These are phyloP conservation scores for Lithobates pipiens DNA, from an alignment of 2,797 vertebrate genomes.

Conservation along the genomic window DNA sequence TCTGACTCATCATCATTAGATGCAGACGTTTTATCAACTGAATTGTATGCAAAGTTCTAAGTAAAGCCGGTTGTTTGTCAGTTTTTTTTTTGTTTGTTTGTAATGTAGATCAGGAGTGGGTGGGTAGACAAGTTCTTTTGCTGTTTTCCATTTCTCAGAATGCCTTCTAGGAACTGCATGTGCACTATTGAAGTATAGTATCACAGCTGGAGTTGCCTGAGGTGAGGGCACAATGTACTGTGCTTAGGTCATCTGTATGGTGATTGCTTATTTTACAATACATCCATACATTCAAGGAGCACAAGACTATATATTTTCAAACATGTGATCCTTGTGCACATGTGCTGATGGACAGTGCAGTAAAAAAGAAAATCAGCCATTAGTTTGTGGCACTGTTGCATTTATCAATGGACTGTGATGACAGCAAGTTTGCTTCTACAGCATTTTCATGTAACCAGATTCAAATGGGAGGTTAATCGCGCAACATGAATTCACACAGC, in stretches of 20 bases:
- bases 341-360: no score
- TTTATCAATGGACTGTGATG: no score
- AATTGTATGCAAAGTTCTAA: not conserved
- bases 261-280: not conserved
- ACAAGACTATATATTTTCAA: no score
- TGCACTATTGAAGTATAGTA: not conserved
- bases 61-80: not conserved
- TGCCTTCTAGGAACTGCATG: not conserved
- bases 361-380: no score
- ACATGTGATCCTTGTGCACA: no score
- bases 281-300: no score
- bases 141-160: not conserved
- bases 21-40: not conserved
- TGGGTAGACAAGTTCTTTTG: not conserved
- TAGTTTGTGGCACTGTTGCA: no score
- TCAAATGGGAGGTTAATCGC: no score
- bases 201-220: not conserved
- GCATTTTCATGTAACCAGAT: no score
- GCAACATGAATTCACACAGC: no score
- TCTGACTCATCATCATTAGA: conserved; percentile 13
- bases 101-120: not conserved
- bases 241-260: not conserved
- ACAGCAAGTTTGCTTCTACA: no score
- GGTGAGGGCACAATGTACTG: not conserved
- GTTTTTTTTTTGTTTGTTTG: not conserved